These are phyloP conservation scores for Avahi laniger DNA, from an alignment of 2,797 vertebrate species.

Conservation along the genomic window DNA sequence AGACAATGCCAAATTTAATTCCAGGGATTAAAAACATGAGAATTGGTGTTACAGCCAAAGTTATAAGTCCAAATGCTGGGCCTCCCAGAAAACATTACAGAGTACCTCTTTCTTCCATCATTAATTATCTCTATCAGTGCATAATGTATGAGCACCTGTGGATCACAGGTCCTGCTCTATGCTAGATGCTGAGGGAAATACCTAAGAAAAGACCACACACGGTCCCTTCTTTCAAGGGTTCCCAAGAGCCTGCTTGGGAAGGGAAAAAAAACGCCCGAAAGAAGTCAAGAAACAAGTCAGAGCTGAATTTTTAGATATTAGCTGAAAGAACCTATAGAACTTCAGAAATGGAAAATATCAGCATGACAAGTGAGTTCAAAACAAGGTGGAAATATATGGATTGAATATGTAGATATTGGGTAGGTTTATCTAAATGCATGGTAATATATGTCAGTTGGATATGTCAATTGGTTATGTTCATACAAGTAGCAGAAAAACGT, in stretches of 20 bases:
- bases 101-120: background rate
- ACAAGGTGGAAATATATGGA: background rate
- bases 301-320: background rate
- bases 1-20: slow-evolving; percentile 15
- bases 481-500: background rate
- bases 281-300: background rate
- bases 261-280: background rate
- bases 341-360: background rate
- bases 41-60: background rate
- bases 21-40: background rate
- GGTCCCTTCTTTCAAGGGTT: background rate
- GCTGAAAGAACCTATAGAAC: background rate
- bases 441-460: background rate
- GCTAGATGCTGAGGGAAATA: background rate
- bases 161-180: background rate
- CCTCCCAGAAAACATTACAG: background rate
- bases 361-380: background rate
- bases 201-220: background rate
- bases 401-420: background rate
- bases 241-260: background rate
- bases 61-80: background rate
- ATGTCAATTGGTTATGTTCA: background rate
- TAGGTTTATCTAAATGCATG: background rate
- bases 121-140: background rate
- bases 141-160: background rate